Base-by-base conservation (phyloP, 2,888 invertebrate species). In the Heteromyza rotundicornis region DNA sequence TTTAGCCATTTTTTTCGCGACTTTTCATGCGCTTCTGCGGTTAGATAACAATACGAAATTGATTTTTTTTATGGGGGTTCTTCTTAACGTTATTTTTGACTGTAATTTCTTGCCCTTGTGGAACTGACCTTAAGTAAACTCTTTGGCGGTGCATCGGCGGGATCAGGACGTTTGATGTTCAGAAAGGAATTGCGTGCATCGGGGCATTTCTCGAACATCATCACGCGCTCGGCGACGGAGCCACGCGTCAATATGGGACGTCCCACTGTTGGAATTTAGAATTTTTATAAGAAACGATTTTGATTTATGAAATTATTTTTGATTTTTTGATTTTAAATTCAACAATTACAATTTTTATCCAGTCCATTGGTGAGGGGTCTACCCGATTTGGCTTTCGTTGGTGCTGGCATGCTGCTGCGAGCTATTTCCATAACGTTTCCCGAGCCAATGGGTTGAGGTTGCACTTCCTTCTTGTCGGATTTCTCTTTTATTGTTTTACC, bases 131-230 rank as follows among this genome's bases (percentile, higher is more conserved):
- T 80, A 22, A 79, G 67, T 40, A 80, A 66, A 58, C 69, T 71
- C 68, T 74, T 79, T 52, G 79, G 79, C 62, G 79, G 73, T 62
- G 77, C 60, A 55, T 79, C 80, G 24, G 61, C 64, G 47, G 62
- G 61, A 63, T 76, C 74, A 5, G 80, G 80, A 12, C 80, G 75
- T 81, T 84, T 81, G 85, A 88, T 86, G 84, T 86, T 67, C 83
- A 84, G 77, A 71, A 74, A 74, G 68, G 87, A 84, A 60, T 72
- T 74, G 73, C 87, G 87, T 22, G 77, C 92, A 78, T 92, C 92
- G 36, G 94, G 95, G 76, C 94, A 94, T 82, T 92, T 90, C 83
- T 95, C 95, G 80, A 95, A 95, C 84, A 95, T 92, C 67, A 95
- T 87, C 66, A 95, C 95, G 53, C 95, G 86, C 79, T 95, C 95